phyloP scores from a whole-genome alignment of 1,140 invertebrate genomes.

The Stegodyphus dumicola region DNA sequence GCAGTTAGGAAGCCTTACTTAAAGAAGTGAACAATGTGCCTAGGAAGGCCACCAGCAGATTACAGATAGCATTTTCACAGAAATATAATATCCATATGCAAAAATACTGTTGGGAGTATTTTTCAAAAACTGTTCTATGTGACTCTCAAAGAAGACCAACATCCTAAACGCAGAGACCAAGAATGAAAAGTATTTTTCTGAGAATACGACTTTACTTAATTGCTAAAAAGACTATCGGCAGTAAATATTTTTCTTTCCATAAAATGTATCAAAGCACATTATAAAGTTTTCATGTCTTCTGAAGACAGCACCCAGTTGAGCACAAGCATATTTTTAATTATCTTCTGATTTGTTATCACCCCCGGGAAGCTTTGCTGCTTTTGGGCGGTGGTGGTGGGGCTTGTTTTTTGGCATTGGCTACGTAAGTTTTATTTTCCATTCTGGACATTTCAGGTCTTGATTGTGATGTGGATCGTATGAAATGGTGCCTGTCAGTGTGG shows the following conservation, averaged over 20 bases:
- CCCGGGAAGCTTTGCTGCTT: conserved; percentile 8
- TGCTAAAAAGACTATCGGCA: too few relatives aligned
- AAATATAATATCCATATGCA: too few relatives aligned
- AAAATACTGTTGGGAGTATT: too few relatives aligned
- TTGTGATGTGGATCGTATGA: conserved; percentile 19
- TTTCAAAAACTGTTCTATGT: too few relatives aligned
- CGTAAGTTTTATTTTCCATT: not conserved
- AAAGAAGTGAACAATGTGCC: too few relatives aligned
- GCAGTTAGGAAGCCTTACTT: too few relatives aligned
- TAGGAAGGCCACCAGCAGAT: too few relatives aligned
- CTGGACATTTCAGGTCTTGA: not conserved
- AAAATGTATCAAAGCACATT: not conserved
- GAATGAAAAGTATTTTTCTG: too few relatives aligned
- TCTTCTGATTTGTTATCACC: conserved; percentile 18
- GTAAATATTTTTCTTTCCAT: not conserved
- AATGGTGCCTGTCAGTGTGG: conserved; percentile 32
- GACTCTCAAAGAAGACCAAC: too few relatives aligned
- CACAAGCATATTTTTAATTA: not conserved
- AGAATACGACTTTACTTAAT: too few relatives aligned
- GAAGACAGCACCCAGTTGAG: conserved; percentile 53
- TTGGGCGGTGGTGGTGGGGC: conserved; percentile 78
- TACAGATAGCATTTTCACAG: too few relatives aligned
- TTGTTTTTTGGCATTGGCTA: conserved; percentile 73
- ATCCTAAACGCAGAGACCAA: too few relatives aligned
- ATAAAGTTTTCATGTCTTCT: not conserved